These are phyloP conservation scores for Cylindroiulus punctatus DNA, from an alignment of 2,888 invertebrate species.

Conservation along the genomic window DNA sequence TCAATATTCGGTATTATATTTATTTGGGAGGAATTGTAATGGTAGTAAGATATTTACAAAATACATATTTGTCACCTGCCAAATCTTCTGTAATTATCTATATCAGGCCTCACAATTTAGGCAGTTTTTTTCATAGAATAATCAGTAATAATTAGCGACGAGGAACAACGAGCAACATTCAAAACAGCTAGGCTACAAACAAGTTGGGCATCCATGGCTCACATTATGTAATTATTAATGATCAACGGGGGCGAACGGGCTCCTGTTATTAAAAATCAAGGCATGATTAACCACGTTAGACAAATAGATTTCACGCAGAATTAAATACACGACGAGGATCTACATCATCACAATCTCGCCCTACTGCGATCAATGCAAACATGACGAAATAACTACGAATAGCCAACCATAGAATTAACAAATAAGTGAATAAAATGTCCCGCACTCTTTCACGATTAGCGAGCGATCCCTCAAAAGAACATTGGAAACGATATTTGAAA, in stretches of 20 bases:
- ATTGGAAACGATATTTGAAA: no score
- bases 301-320: slow-evolving; percentile 47
- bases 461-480: no score
- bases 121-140: slow-evolving; percentile 46
- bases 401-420: not conserved
- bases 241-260: slow-evolving; percentile 32
- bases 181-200: slow-evolving; percentile 47
- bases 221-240: slow-evolving; percentile 39
- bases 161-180: slow-evolving; percentile 45
- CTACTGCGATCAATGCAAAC: slow-evolving; percentile 22
- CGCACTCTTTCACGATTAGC: no score
- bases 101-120: slow-evolving; percentile 47
- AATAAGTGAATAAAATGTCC: not conserved
- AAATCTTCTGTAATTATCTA: slow-evolving; percentile 45
- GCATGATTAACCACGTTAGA: slow-evolving; percentile 43
- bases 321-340: slow-evolving; percentile 44
- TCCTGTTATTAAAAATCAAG: slow-evolving; percentile 44
- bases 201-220: slow-evolving; percentile 43
- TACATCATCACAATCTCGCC: slow-evolving; percentile 43
- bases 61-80: slow-evolving; percentile 47
- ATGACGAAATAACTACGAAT: not conserved
- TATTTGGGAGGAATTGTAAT: slow-evolving; percentile 45
- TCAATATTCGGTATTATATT: slow-evolving; percentile 24
- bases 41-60: slow-evolving; percentile 47
- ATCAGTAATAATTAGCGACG: slow-evolving; percentile 45